Conservation (phyloP, 2,888 invertebrate genomes). For the Esperia sulphurella region DNA sequence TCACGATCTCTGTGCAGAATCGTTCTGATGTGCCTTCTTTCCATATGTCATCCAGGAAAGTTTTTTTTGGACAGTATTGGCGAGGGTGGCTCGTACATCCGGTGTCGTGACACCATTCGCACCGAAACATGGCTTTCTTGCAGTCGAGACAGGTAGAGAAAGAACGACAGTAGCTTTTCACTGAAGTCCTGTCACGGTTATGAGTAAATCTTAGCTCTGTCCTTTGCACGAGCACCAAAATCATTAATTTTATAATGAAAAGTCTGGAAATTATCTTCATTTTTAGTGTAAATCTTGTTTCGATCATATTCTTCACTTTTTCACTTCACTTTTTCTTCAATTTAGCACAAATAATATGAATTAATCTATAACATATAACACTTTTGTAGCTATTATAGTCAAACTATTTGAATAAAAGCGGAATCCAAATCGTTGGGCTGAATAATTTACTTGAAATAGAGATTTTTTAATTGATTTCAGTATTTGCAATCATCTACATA, state of each 20-base stretch:
- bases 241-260: not conserved
- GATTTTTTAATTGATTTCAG: no score
- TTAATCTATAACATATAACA: no score
- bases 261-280: not conserved
- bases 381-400: no score
- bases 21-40: slow-evolving; percentile 10
- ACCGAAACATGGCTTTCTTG: slow-evolving; percentile 24
- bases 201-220: not conserved
- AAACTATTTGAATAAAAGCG: no score
- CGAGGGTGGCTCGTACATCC: slow-evolving; percentile 31
- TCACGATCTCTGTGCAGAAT: slow-evolving; percentile 25
- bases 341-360: no score
- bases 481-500: no score
- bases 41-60: slow-evolving; percentile 19
- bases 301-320: not conserved
- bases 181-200: not conserved
- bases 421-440: no score
- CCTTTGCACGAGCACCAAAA: not conserved
- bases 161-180: slow-evolving; percentile 16
- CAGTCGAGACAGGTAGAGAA: slow-evolving; percentile 27
- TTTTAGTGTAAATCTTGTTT: not conserved
- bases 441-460: no score
- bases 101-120: slow-evolving; percentile 44
- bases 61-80: slow-evolving; percentile 29
- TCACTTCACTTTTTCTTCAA: not conserved